Evolutionary conservation across 1,140 invertebrate genomes (phyloP).

Genomic region (Calephelis virginiensis): DNA sequence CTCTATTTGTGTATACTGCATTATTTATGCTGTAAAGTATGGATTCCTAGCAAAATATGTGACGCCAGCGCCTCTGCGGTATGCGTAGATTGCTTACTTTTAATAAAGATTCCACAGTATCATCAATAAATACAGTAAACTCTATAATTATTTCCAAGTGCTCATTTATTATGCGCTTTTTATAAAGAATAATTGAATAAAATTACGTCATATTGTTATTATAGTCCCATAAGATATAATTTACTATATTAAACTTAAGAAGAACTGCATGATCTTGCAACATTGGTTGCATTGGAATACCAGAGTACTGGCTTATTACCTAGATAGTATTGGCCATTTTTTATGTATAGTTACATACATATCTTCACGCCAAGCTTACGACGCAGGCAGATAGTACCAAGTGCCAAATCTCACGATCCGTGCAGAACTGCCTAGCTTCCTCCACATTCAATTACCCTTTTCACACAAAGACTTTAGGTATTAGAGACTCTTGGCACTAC

Average conservation of each 20-base stretch:
- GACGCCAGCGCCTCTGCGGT: background rate
- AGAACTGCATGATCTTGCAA: background rate
- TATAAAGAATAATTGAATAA: conserved; percentile 10
- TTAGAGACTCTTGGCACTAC: too few species aligned
- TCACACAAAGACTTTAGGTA: too few species aligned
- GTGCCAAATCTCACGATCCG: too few species aligned
- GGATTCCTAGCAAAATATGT: background rate
- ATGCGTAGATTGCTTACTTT: conserved; percentile 4
- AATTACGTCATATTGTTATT: conserved; percentile 7
- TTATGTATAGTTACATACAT: too few species aligned
- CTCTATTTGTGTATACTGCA: too few species aligned
- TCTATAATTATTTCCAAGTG: conserved; percentile 12
- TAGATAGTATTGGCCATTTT: too few species aligned
- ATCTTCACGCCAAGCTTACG: too few species aligned
- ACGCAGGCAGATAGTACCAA: too few species aligned
- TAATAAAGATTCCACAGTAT: conserved; percentile 15
- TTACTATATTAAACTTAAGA: conserved; percentile 4
- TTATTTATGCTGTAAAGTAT: background rate
- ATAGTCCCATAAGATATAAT: background rate
- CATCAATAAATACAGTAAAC: conserved; percentile 13
- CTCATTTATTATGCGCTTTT: conserved; percentile 7
- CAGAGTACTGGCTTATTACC: too few species aligned
- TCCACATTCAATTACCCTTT: too few species aligned
- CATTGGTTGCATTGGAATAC: background rate
- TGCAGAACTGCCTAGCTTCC: too few species aligned